These are phyloP conservation scores for Spinus olivaceus DNA, from an alignment of 2,797 vertebrate species.

Conservation along the genomic window DNA sequence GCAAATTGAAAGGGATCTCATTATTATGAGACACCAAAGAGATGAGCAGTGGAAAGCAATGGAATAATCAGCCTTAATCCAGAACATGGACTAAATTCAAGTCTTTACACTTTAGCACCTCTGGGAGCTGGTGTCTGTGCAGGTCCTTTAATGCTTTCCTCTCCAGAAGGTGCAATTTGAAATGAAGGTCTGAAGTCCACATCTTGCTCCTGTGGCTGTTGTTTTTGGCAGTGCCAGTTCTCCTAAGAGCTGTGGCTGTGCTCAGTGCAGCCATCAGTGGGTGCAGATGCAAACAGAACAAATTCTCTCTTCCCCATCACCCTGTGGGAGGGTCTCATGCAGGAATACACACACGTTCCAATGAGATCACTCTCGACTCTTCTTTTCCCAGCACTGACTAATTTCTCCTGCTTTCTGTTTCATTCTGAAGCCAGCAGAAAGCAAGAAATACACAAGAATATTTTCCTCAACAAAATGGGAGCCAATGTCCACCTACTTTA, in stretches of 20 bases:
- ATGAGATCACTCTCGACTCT: neutral
- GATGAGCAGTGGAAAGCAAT: neutral
- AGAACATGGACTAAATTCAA: neutral
- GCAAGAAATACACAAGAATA: neutral
- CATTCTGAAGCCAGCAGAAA: neutral
- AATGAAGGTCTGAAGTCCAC: neutral
- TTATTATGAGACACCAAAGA: neutral
- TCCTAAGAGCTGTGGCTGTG: neutral
- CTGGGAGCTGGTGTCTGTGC: neutral
- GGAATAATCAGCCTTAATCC: neutral
- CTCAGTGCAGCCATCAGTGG: neutral
- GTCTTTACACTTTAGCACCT: neutral
- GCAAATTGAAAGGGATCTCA: neutral
- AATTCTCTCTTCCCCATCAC: neutral
- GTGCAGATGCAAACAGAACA: neutral
- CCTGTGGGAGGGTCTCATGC: neutral
- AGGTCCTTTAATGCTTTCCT: neutral
- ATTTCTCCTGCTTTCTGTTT: neutral
- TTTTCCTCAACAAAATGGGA: neutral
- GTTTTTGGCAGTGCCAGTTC: neutral
- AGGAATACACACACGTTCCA: neutral
- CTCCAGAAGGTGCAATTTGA: neutral
- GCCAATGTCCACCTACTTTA: neutral
- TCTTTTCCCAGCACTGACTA: neutral
- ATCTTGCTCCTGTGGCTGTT: neutral